Conservation (phyloP, 2,888 invertebrate species). For the Eupithecia pulchellata region DNA sequence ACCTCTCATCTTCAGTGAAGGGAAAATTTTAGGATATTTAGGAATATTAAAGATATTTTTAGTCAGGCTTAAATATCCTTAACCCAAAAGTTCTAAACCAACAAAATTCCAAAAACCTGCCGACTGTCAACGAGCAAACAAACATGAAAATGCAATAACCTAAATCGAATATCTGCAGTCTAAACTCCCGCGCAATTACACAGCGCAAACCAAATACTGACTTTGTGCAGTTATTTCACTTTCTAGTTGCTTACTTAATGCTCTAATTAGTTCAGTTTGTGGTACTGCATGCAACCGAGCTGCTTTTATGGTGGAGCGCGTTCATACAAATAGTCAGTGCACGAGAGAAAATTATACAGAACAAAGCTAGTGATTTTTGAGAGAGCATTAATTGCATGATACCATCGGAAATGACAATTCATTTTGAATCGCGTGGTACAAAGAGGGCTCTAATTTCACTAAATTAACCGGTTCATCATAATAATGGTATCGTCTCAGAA, state of each 20-base stretch:
- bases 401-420: too few species aligned
- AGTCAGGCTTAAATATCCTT: too few species aligned
- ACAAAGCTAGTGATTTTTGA: neutral
- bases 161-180: neutral
- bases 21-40: too few species aligned
- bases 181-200: conserved; percentile 18
- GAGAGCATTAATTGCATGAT: neutral
- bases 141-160: neutral
- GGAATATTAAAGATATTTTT: too few species aligned
- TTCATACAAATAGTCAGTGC: neutral
- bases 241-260: conserved; percentile 39
- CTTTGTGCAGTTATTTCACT: conserved; percentile 36
- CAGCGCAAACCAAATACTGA: conserved; percentile 22
- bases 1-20: too few species aligned
- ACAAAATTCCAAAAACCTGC: neutral
- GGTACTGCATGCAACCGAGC: conserved; percentile 13
- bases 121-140: neutral
- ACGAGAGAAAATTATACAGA: neutral
- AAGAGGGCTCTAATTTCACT: too few species aligned
- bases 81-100: too few species aligned
- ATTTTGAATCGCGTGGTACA: too few species aligned
- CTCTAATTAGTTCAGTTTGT: conserved; percentile 33
- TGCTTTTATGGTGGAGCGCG: neutral
- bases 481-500: too few species aligned
- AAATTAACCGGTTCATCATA: too few species aligned